Evolutionary conservation across 2,888 invertebrate genomes (phyloP), one percentile per base, ranked within the genome.

Genomic region (Diplolepis rosae): DNA sequence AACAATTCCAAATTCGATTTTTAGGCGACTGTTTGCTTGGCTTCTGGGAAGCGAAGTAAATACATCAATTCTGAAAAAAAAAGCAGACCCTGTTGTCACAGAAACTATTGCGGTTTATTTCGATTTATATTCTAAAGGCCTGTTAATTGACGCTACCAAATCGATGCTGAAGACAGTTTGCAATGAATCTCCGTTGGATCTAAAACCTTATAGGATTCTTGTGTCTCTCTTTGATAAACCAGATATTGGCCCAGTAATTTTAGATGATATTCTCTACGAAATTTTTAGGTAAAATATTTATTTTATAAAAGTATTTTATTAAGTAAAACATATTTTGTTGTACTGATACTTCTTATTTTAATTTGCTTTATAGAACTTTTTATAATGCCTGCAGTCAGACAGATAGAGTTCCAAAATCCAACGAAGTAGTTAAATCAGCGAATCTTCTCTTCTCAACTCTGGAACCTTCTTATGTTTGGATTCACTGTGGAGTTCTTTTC

Each of bases 381-480:
- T 87, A 86, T 75, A 88, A 85, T 48, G 88, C 88, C 4, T 88
- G 89, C 39, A 81, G 80, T 30, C 74, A 82, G 39, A 75, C 82
- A 15, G 79, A 77, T 9, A 84, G 85, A 65, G 77, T 84, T n/a
- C 87, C 89, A 69, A 90, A 90, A 77, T 90, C 91, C 69, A 91
- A 91, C 77, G 96, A 96, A 85, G 91, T 96, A 48, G 90, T 94
- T 13, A 96, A 96, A 88, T 95, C 95, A 22, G 95, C 95, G 1
- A 96, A 96, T 89, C 90, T 96, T 75, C 89, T 97, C 28, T 95
- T 97, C 85, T 94, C 94, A 68, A 94, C 95, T 0, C 91, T 96
- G 74, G 95, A 96, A 84, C 93, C 94, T n/a, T 93, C 93, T 70
- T 96, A 95, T 84, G 93, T 96, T 69, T 97, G 97, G 96, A 92